A percentile compares a stretch with the other conserved stretches of the same genome.
These are phyloP conservation scores for Drosophila bunnanda DNA, from an alignment of 2,888 invertebrate species.

Conservation along the genomic window DNA sequence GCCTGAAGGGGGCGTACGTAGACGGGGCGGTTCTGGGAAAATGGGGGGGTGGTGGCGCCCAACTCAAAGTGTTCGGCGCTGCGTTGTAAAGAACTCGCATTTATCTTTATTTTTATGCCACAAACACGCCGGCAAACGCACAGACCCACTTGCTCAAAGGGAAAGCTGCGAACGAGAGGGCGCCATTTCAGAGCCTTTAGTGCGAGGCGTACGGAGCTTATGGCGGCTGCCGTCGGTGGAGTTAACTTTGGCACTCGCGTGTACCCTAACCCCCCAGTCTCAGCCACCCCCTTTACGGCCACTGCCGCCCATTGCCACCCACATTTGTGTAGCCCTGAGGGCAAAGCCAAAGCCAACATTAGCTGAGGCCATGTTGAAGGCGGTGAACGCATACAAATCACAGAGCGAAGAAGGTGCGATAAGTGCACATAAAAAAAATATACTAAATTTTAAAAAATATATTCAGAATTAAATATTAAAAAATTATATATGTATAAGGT, in stretches of 20 bases:
- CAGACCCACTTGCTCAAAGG: slow-evolving; percentile 33
- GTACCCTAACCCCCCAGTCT: slow-evolving; percentile 12
- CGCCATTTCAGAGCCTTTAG: slow-evolving; percentile 56
- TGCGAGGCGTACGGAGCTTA: slow-evolving; percentile 55
- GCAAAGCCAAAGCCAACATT: slow-evolving; percentile 54
- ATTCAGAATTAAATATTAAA: background rate
- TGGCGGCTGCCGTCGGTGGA: slow-evolving; percentile 27
- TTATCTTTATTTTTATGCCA: slow-evolving; percentile 80
- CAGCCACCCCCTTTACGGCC: background rate
- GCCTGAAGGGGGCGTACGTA: background rate
- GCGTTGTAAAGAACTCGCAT: slow-evolving; percentile 79
- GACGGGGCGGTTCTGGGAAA: background rate
- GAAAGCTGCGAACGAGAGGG: slow-evolving; percentile 20
- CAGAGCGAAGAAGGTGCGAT: slow-evolving; percentile 43
- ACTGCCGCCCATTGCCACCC: slow-evolving; percentile 17
- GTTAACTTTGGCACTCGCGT: slow-evolving; percentile 42
- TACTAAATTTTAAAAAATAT: background rate
- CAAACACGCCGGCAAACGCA: slow-evolving; percentile 63
- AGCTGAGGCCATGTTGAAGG: slow-evolving; percentile 66
- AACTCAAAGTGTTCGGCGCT: slow-evolving; percentile 50
- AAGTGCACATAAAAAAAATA: slow-evolving; percentile 8
- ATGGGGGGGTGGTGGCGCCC: slow-evolving; percentile 11
- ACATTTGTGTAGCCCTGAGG: slow-evolving; percentile 26
- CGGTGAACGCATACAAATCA: slow-evolving; percentile 75
- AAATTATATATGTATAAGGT: background rate